Base-by-base conservation (phyloP, 2,113 vertebrate genomes). In the Alexandromys fortis region DNA sequence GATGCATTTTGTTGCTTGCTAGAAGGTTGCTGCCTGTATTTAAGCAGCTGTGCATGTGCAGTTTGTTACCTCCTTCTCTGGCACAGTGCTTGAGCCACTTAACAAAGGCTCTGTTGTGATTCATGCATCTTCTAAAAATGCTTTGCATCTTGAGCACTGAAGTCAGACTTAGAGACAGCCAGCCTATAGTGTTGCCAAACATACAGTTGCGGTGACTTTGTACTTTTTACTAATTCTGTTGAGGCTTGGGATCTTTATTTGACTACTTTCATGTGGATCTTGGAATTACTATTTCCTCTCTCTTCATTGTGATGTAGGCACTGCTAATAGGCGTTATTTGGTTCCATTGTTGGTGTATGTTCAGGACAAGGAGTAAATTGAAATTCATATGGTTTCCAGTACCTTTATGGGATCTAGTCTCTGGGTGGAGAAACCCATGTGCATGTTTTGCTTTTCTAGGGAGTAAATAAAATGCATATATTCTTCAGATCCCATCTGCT, bases 1-100 rank as follows among this genome's bases (percentile, higher is more conserved):
- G 89, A n/a, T 73, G 28, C 55, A 55, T 24, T 92, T 91, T 96
- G 83, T 47, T 97, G 24, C n/a, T 72, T 90, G n/a, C 38, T 94
- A 35, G 73, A 96, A 45, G 76, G 83, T 92, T 85, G 21, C 85
- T 94, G 26, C 63, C 52, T 85, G 0, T 42, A 42, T 96, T 90
- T 91, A 83, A 91, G 91, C n/a, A 96, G 6, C 45, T 49, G 10
- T 52, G 7, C 90, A 2, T 58, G 21, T 91, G 33, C 52, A 75
- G 61, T 67, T 47, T 2, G 14, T 17, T 26, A 85, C 38, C 24
- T 89, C 21, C 90, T 77, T 61, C 10, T 92, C 30, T 87, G 26
- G 16, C 67, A 16, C 11, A 35, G 68, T 90, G 89, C 75, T 83
- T 83, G 65, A 83, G 10, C 83, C 61, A 10, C 35, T 85, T 58